These are phyloP conservation scores for Arion vulgaris DNA, from an alignment of 1,140 invertebrate species.

Conservation along the genomic window DNA sequence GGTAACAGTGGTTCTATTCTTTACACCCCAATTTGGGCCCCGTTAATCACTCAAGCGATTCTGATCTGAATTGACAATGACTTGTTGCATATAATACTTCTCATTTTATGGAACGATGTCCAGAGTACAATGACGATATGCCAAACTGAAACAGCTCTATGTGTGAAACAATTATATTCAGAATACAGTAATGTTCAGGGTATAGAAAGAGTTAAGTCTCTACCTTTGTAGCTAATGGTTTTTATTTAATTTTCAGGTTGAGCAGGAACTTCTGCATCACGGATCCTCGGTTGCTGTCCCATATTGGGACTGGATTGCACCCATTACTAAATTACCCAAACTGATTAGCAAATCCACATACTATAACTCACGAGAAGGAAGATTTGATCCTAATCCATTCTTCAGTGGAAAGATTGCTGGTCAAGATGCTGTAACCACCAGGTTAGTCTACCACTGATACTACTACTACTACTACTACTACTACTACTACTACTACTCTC, in stretches of 20 bases:
- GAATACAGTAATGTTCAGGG: no score
- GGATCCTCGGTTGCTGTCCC: conserved; percentile 46
- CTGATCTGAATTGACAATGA: no score
- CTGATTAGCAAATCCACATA: conserved; percentile 38
- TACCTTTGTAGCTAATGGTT: no score
- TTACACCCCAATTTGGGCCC: no score
- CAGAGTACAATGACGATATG: no score
- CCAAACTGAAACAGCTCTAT: no score
- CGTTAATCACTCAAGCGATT: no score
- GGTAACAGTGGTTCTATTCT: no score
- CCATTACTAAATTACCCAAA: conserved; percentile 35
- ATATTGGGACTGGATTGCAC: conserved; percentile 51
- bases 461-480: neutral
- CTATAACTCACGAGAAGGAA: conserved; percentile 42
- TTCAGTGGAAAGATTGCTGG: conserved; percentile 39
- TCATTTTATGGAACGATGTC: no score
- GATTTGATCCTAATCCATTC: conserved; percentile 47
- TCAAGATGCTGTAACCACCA: conserved; percentile 34
- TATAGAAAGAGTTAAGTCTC: no score
- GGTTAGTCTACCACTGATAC: neutral
- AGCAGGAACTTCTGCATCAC: conserved; percentile 38
- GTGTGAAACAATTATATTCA: no score
- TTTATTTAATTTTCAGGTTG: conserved; percentile 34
- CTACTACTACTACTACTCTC: neutral
- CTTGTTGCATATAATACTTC: no score